Percentiles rank a stretch among this genome's conserved stretches.
Evolutionary conservation across 2,113 vertebrate species (phyloP).

Genomic region (Corythaeola cristata): DNA sequence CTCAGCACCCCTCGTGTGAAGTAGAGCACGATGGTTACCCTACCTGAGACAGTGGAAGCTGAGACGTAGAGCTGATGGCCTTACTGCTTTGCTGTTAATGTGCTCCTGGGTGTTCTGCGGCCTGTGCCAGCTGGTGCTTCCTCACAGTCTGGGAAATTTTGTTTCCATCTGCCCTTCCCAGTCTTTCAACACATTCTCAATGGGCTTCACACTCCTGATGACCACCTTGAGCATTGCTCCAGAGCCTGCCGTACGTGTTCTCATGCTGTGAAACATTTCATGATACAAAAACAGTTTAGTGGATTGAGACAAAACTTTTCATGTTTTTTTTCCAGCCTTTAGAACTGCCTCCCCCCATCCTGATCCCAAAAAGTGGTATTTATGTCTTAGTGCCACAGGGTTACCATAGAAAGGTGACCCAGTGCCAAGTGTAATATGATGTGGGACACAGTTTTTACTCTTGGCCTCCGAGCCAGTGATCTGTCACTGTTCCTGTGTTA

Average conservation of each 20-base stretch:
- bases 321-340: neutral
- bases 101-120: neutral
- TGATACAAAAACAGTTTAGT: neutral
- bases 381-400: neutral
- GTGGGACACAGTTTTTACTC: neutral
- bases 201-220: neutral
- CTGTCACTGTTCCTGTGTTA: neutral
- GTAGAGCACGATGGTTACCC: neutral
- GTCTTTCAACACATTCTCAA: neutral
- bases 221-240: neutral
- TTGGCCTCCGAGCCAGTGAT: neutral
- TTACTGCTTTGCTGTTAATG: neutral
- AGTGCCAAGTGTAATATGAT: neutral
- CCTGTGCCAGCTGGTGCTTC: neutral
- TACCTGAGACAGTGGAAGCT: neutral
- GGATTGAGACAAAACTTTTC: neutral
- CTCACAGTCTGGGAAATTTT: neutral
- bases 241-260: neutral
- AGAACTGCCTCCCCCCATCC: neutral
- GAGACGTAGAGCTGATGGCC: neutral
- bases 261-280: neutral
- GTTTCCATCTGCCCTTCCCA: neutral
- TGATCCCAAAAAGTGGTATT: neutral
- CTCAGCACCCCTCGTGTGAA: accelerated
- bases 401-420: neutral